These are phyloP conservation scores for Tapirus terrestris DNA, from an alignment of 2,113 vertebrate genomes.

Conservation along the genomic window DNA sequence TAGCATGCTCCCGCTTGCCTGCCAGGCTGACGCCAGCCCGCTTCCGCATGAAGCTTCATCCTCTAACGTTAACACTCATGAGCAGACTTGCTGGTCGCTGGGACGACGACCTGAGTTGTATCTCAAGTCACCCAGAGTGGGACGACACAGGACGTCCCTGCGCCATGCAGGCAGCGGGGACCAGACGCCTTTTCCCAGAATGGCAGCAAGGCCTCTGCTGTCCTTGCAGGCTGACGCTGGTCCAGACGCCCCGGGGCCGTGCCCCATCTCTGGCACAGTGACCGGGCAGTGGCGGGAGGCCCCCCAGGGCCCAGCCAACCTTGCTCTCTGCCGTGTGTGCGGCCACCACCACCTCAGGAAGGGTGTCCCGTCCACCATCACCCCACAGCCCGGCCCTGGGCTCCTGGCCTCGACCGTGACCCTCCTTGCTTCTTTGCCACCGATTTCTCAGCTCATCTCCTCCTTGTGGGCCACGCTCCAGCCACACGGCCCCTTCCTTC, in stretches of 20 bases:
- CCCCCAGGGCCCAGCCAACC: neutral
- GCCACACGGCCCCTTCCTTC: neutral
- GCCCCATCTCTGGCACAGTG: neutral
- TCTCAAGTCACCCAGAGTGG: neutral
- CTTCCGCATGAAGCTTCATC: neutral
- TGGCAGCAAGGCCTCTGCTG: neutral
- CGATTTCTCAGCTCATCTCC: neutral
- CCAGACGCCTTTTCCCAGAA: neutral
- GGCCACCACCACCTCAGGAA: neutral
- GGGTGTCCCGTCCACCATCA: neutral
- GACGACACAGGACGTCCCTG: too few species aligned
- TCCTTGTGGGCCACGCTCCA: neutral
- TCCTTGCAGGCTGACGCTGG: neutral
- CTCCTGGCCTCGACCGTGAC: neutral
- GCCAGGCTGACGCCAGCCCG: neutral
- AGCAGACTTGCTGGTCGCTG: neutral
- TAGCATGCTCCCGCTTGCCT: neutral
- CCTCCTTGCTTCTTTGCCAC: neutral
- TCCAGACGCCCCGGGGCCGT: neutral
- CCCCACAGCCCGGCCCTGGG: neutral
- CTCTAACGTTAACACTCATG: neutral
- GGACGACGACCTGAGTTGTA: neutral
- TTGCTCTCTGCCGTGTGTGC: neutral
- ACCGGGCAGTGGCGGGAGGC: neutral
- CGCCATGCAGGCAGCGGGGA: rapidly evolving